phyloP scores from a whole-genome alignment of 1,140 invertebrate genomes.

The Wasmannia auropunctata region DNA sequence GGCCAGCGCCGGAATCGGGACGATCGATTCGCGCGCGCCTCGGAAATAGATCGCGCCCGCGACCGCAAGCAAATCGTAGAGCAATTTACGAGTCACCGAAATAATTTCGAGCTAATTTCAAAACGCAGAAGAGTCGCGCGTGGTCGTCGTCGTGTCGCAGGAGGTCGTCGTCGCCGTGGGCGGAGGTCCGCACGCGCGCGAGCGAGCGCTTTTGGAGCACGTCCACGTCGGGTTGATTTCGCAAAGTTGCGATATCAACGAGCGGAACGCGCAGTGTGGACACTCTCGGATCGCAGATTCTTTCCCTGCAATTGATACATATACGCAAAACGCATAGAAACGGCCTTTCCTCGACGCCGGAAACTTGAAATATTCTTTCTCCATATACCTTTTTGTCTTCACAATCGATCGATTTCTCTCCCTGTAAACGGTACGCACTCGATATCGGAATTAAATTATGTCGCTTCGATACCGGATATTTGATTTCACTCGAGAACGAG shows the following conservation, averaged over 20 bases:
- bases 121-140: slow-evolving; percentile 32
- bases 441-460: background rate
- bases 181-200: slow-evolving; percentile 45
- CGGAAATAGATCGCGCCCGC: background rate
- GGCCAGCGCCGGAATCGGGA: too few relatives aligned
- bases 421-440: background rate
- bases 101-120: slow-evolving; percentile 45
- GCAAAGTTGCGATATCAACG: slow-evolving; percentile 35
- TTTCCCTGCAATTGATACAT: background rate
- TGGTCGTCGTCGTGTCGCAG: background rate
- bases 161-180: slow-evolving; percentile 23
- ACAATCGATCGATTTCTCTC: too few relatives aligned
- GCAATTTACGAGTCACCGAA: slow-evolving; percentile 41
- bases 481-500: too few relatives aligned
- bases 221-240: slow-evolving; percentile 47
- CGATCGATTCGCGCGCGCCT: too few relatives aligned
- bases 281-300: background rate
- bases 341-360: too few relatives aligned
- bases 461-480: background rate
- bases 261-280: background rate
- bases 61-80: too few relatives aligned
- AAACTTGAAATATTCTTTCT: too few relatives aligned
- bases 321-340: too few relatives aligned
- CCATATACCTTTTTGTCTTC: too few relatives aligned
- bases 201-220: slow-evolving; percentile 11